Conservation (phyloP, 92 coral and sea anemone genomes). For the Porites evermanni region DNA sequence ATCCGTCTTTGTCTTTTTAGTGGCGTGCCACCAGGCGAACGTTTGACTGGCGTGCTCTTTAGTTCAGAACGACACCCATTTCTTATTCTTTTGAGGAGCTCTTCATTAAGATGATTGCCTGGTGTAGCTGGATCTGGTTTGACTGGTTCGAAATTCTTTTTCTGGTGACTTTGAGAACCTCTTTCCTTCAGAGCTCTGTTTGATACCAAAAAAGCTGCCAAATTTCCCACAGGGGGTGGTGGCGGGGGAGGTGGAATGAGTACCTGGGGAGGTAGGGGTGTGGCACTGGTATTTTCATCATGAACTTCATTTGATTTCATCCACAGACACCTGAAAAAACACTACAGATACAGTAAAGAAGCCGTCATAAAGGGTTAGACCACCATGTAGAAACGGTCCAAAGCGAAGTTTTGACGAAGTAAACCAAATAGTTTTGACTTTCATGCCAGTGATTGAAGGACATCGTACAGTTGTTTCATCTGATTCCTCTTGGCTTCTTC, state of each 20-base stretch:
- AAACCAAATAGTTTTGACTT: no score
- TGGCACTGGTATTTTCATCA: neutral
- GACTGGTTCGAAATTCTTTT: conserved; percentile 12
- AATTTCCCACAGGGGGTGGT: conserved; percentile 67
- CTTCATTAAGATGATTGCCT: conserved; percentile 53
- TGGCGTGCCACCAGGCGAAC: conserved; percentile 94
- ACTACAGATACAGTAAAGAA: no score
- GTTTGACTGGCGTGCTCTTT: conserved; percentile 78
- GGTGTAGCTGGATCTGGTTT: conserved; percentile 51
- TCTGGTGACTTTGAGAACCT: neutral
- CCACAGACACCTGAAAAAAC: no score
- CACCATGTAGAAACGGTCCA: no score
- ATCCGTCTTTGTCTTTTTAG: conserved; percentile 61
- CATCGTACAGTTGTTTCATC: conserved; percentile 58
- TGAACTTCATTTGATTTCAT: neutral
- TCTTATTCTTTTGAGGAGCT: conserved; percentile 67
- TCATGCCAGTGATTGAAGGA: conserved; percentile 69
- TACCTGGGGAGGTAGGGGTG: conserved; percentile 25
- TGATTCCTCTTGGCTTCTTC: conserved; percentile 65
- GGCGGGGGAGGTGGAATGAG: conserved; percentile 75
- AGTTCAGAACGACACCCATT: conserved; percentile 67
- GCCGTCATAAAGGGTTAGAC: no score
- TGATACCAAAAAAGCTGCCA: conserved; percentile 15
- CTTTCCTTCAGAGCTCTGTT: neutral
- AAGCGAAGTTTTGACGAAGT: no score